phyloP scores from a whole-genome alignment of 2,113 vertebrate genomes.

The Misgurnus anguillicaudatus region DNA sequence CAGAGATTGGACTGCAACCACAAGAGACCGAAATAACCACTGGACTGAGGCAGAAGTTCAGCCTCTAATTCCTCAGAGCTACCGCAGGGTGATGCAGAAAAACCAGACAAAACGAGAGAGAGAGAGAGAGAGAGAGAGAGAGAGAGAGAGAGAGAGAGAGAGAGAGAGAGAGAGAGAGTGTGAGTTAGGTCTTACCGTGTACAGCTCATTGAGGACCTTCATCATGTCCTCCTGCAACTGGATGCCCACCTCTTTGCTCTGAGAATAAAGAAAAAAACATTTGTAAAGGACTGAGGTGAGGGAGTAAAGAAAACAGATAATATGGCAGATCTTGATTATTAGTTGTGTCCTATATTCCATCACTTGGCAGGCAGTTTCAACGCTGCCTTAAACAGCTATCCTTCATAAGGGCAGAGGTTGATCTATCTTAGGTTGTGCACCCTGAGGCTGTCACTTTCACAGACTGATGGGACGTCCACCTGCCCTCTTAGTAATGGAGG shows the following conservation, averaged over 20 bases:
- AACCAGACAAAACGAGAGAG: neutral
- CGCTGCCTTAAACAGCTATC: neutral
- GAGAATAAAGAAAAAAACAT: conserved; percentile 57
- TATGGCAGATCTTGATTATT: conserved; percentile 13
- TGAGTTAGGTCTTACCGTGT: conserved; percentile 83
- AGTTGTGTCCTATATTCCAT: conserved; percentile 6
- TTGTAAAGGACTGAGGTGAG: conserved; percentile 21
- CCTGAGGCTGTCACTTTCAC: conserved; percentile 10
- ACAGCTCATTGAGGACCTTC: conserved; percentile 96
- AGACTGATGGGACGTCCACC: conserved; percentile 12
- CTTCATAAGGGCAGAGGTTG: neutral
- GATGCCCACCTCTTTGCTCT: conserved; percentile 97
- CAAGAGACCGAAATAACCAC: conserved; percentile 26
- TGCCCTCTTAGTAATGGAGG: conserved; percentile 38
- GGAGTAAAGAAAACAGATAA: neutral
- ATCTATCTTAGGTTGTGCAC: neutral
- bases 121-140: neutral
- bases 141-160: neutral
- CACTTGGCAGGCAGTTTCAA: conserved; percentile 2
- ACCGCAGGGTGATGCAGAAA: neutral
- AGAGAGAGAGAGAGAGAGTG: neutral
- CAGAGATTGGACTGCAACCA: conserved; percentile 30
- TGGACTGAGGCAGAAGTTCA: neutral
- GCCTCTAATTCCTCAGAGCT: neutral
- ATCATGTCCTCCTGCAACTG: conserved; percentile 97